Conservation (phyloP, 2,797 vertebrate species). For the Lepidocolaptes lacrymiger region DNA sequence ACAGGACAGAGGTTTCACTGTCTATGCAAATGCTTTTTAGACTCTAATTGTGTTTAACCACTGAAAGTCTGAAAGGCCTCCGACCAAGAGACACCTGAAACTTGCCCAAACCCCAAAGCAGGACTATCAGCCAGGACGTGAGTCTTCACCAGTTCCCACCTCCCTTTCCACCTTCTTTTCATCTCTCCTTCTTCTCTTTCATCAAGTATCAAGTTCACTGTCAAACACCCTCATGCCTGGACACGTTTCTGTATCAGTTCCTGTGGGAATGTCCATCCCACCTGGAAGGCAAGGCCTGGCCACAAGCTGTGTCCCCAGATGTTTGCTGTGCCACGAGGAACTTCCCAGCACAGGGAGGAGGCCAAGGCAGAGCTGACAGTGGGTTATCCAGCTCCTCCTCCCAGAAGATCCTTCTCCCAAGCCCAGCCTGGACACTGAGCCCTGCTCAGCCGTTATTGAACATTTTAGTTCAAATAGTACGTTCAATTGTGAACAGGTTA, state of each 20-base stretch:
- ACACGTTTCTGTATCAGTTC: background rate
- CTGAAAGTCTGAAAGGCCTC: background rate
- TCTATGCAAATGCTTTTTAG: background rate
- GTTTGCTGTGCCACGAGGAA: background rate
- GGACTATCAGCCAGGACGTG: background rate
- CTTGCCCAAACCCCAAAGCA: background rate
- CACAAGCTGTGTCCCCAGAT: accelerated
- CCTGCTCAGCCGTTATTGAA: background rate
- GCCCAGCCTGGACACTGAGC: background rate
- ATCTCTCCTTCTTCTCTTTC: background rate
- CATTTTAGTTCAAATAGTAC: background rate
- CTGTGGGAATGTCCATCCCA: background rate
- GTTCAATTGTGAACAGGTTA: background rate
- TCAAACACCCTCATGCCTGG: background rate
- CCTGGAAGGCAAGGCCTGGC: background rate
- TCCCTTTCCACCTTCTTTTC: background rate
- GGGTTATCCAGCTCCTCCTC: background rate
- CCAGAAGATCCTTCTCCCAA: background rate
- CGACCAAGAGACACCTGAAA: background rate
- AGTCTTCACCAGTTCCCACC: background rate
- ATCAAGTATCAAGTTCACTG: background rate
- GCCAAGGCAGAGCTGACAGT: background rate
- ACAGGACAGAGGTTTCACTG: background rate
- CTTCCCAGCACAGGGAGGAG: background rate
- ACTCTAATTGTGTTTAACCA: background rate